Evolutionary conservation across 2,113 vertebrate species (phyloP).

Genomic region (Scophthalmus maximus): DNA sequence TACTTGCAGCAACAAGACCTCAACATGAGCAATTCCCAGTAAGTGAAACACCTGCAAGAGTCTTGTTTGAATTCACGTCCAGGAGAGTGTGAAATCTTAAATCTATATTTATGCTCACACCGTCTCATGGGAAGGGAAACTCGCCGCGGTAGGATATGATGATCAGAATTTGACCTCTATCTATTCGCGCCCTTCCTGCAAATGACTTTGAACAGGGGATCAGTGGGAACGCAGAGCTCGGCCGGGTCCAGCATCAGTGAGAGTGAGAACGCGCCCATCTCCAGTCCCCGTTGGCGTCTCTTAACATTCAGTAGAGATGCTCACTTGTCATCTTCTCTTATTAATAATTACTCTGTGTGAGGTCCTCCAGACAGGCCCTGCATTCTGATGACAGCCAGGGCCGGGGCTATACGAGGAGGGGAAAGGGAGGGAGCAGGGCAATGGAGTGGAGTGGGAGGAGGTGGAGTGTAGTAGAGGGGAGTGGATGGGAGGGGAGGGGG

Average conservation of each 20-base stretch:
- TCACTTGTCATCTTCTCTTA: conserved; percentile 79
- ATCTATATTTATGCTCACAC: conserved; percentile 55
- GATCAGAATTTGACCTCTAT: conserved; percentile 47
- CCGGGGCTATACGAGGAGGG: conserved; percentile 46
- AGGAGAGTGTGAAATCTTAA: conserved; percentile 52
- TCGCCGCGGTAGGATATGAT: conserved; percentile 39
- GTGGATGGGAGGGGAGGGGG: conserved; percentile 54
- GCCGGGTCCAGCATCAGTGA: conserved; percentile 27
- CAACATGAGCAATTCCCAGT: conserved; percentile 84
- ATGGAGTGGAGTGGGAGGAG: conserved; percentile 44
- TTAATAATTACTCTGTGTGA: conserved; percentile 78
- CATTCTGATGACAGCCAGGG: conserved; percentile 71
- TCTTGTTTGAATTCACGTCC: conserved; percentile 32
- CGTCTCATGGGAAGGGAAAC: conserved; percentile 29
- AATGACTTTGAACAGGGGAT: conserved; percentile 61
- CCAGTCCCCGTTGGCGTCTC: conserved; percentile 49
- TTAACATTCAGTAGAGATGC: conserved; percentile 74
- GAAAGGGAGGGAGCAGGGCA: conserved; percentile 32
- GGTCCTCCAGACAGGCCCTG: conserved; percentile 72
- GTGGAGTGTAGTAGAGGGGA: conserved; percentile 55
- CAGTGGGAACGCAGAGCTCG: conserved; percentile 30
- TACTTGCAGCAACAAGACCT: conserved; percentile 61
- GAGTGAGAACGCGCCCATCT: conserved; percentile 24
- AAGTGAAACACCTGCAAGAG: conserved; percentile 64
- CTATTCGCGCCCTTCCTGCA: conserved; percentile 40